These are phyloP conservation scores for Drosophila nasuta DNA, from an alignment of 1,140 invertebrate species.

Conservation along the genomic window DNA sequence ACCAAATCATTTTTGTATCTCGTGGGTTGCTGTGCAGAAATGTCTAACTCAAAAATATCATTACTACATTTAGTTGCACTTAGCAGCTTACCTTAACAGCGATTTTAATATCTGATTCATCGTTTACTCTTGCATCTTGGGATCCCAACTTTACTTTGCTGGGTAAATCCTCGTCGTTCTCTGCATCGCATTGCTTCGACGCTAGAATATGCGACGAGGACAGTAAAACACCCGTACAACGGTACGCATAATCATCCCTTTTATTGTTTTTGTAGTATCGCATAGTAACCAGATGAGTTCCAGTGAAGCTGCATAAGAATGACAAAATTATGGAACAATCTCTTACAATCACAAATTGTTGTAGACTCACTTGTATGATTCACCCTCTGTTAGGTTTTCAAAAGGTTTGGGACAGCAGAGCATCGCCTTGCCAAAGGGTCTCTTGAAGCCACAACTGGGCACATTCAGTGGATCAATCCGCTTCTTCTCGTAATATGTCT, in stretches of 20 bases:
- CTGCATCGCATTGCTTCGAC: not conserved
- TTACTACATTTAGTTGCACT: no score
- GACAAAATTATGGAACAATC: no score
- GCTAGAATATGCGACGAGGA: not conserved
- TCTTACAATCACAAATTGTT: no score
- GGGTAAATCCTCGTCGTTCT: not conserved
- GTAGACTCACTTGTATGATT: no score
- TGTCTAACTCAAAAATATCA: no score
- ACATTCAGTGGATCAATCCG: not conserved
- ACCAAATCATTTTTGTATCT: constrained; percentile 8
- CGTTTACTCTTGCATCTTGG: not conserved
- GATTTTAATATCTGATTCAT: not conserved
- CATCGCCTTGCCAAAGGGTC: not conserved
- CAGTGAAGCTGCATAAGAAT: not conserved
- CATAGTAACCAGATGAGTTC: not conserved
- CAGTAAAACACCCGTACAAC: not conserved
- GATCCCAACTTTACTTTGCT: not conserved
- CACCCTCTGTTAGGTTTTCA: no score
- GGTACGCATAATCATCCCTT: not conserved
- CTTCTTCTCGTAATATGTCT: no score
- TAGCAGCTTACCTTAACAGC: not conserved
- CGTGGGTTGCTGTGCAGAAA: not conserved
- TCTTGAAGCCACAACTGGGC: not conserved
- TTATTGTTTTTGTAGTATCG: not conserved
- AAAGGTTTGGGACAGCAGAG: not conserved